Base-by-base conservation (phyloP, 37 sponge, comb jelly and placozoan species). In the Bolinopsis microptera region DNA sequence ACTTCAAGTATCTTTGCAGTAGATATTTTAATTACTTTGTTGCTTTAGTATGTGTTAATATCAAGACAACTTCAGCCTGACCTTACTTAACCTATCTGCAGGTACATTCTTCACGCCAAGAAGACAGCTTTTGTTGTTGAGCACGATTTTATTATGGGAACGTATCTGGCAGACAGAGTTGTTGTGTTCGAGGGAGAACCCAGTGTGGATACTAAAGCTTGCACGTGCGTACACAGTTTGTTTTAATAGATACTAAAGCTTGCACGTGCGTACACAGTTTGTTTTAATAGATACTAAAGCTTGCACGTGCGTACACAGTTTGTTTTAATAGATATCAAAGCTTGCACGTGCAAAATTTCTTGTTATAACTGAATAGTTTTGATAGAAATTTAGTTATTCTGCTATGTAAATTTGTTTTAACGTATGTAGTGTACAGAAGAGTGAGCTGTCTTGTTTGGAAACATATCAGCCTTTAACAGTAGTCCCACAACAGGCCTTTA, bases 111-210 rank as follows among this genome's bases (percentile, higher is more conserved):
- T 0, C 99, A 99, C 94, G 99, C 99, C 74, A 99, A 99, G 96
- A 99, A 99, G 95, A 99, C 99, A 38, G 99, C 99, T 23, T 99
- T 99, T 94, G 96, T 99, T 18, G 99, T 99, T 40, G 99, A 99
- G 93, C 99, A 99, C 92, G 99, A 99, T 93, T 99, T 99, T 94
- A 99, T 99, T 76, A 99, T 99, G 99, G 99, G 98, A 8, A 99
- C 99, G 1, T 99, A 99, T 69, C 94, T 99, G 1, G 97, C 99
- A 32, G 99, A 99, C 76, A 93, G 98, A 36, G 99, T 99, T 22
- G 94, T 99, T 32, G 99, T 99, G 22, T 97, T 99, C 92, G 99
- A 97, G 34, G 99, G 99, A 34, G 93, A 41, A n/a, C 99, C 99
- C 26, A 97, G 98, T 24, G 67, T 97, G 5, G 76, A 93, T 0